Evolutionary conservation across 1,140 invertebrate genomes (phyloP).

Genomic region (Paraescarpia echinospica): DNA sequence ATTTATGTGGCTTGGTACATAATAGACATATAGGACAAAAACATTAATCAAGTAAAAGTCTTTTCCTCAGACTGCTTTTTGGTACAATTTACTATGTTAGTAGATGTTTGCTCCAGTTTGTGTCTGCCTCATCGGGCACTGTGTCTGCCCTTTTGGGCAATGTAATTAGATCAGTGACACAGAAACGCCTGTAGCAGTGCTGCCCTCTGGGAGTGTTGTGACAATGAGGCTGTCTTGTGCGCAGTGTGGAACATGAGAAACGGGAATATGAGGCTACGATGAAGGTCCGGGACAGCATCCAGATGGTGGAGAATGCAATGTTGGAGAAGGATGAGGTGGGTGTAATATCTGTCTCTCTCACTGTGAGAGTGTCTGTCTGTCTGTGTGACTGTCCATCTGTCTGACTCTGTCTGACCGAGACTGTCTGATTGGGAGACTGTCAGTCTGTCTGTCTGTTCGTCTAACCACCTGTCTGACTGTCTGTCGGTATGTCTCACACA

Average conservation of each 20-base stretch:
- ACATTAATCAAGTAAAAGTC: too few species aligned
- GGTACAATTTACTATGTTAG: too few species aligned
- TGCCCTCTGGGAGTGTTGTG: background rate
- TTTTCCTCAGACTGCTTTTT: too few species aligned
- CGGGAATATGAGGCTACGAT: constrained; percentile 43
- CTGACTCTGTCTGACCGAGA: background rate
- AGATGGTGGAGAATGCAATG: constrained; percentile 49
- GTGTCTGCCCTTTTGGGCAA: too few species aligned
- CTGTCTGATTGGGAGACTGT: background rate
- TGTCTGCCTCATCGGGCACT: too few species aligned
- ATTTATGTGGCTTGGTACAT: too few species aligned
- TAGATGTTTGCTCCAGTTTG: too few species aligned
- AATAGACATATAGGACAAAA: too few species aligned
- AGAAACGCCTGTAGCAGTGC: background rate
- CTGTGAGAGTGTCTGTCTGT: background rate
- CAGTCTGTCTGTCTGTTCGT: background rate
- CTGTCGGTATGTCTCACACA: background rate
- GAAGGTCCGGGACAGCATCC: constrained; percentile 47
- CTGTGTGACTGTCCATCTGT: background rate
- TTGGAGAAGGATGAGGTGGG: constrained; percentile 52
- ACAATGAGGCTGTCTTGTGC: constrained; percentile 9
- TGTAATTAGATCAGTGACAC: too few species aligned
- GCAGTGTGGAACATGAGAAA: constrained; percentile 41
- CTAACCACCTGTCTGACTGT: background rate
- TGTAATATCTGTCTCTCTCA: background rate